phyloP scores from a whole-genome alignment of 2,888 invertebrate genomes.

The Holacanthella duospinosa region DNA sequence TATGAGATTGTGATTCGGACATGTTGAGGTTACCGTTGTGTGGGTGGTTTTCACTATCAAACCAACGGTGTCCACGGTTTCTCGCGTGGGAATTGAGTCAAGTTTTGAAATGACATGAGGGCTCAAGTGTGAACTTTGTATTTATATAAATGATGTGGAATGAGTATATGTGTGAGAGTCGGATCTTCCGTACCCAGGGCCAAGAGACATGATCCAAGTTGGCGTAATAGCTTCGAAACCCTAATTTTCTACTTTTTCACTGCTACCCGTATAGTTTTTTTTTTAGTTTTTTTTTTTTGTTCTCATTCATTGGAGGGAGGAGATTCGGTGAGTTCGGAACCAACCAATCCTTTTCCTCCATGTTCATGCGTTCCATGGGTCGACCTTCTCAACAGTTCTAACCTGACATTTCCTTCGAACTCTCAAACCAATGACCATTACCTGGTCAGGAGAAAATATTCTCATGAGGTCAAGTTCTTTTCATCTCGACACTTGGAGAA shows the following conservation, averaged over 20 bases:
- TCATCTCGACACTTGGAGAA: no score
- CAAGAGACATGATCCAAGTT: conserved; percentile 26
- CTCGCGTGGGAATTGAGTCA: background rate
- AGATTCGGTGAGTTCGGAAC: conserved; percentile 37
- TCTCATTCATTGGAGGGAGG: conserved; percentile 38
- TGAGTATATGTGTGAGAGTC: conserved; percentile 12
- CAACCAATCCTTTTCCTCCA: conserved; percentile 36
- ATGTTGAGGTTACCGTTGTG: background rate
- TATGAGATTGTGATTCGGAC: background rate
- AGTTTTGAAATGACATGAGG: background rate
- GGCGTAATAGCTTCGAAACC: conserved; percentile 32
- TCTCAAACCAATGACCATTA: background rate
- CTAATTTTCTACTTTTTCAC: conserved; percentile 34
- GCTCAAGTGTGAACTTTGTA: conserved; percentile 28
- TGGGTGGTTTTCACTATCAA: no score
- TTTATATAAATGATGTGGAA: conserved; percentile 26
- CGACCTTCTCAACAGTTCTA: conserved; percentile 23
- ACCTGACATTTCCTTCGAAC: no score
- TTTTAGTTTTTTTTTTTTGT: conserved; percentile 35
- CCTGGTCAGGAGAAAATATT: no score
- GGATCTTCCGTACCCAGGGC: background rate
- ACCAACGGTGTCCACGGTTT: no score
- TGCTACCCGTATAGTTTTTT: conserved; percentile 20
- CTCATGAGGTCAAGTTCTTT: no score
- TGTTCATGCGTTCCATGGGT: conserved; percentile 32